Conservation (phyloP, 2,113 vertebrate genomes). For the Podarcis cretensis region DNA sequence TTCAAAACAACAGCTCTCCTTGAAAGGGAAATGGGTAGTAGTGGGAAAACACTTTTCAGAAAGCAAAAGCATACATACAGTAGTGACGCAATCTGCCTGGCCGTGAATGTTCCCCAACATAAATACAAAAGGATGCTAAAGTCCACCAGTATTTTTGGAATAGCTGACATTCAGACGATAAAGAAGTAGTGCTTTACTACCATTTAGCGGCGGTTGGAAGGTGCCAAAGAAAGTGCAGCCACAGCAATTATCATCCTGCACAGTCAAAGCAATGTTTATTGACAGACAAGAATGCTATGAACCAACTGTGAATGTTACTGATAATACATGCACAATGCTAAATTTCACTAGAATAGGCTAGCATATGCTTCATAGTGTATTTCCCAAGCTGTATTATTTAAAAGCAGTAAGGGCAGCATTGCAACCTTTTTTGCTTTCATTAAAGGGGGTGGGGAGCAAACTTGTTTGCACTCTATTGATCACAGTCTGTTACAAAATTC, state of each 20-base stretch:
- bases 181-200: conserved; percentile 72
- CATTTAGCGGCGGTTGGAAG: conserved; percentile 79
- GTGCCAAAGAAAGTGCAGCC: conserved; percentile 77
- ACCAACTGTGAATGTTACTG: conserved; percentile 75
- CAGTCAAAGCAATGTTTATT: conserved; percentile 80
- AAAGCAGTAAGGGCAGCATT: conserved; percentile 65
- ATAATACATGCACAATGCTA: conserved; percentile 70
- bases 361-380: conserved; percentile 52
- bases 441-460: conserved; percentile 43
- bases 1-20: conserved; percentile 48
- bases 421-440: conserved; percentile 56
- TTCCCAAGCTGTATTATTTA: conserved; percentile 69
- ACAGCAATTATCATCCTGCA: conserved; percentile 79
- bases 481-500: conserved; percentile 15
- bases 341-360: conserved; percentile 62
- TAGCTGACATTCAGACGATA: conserved; percentile 74
- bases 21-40: conserved; percentile 1
- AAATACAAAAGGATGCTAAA: conserved; percentile 71
- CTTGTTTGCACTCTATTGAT: conserved; percentile 11
- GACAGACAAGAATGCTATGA: conserved; percentile 74
- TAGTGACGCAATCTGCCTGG: conserved; percentile 45
- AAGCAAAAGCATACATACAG: conserved; percentile 42
- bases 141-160: conserved; percentile 77
- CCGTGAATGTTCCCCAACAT: conserved; percentile 63
- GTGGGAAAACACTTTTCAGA: conserved; percentile 51